Evolutionary conservation across 2,113 vertebrate species (phyloP), one percentile per base, ranked within the genome.

Genomic region (Eclectus roratus): DNA sequence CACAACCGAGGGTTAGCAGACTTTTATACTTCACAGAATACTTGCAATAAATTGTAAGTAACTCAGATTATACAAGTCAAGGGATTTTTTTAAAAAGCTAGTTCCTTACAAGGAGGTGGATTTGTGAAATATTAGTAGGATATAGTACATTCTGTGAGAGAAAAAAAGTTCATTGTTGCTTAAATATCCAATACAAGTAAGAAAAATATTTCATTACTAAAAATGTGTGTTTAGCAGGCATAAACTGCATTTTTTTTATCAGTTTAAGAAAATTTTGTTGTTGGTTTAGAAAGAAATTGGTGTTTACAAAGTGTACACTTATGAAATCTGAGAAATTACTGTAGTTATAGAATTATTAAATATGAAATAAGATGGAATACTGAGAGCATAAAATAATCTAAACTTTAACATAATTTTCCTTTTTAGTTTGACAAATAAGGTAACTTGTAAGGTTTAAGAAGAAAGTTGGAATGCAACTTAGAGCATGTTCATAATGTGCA

Each of bases 401-500:
- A 98, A 98, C 97, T 97, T 98, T 97, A 98, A 98, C 97, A 97
- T 98, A 97, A 98, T 97, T 98, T 97, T 97, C 91, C 60, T 97
- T 98, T 98, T 98, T 97, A 97, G 96, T 98, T 98, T 98, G 97
- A 98, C 95, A 97, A 97, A 96, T 98, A 97, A 98, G 97, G 96
- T 98, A 97, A 98, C 97, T 98, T 97, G 96, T 98, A 98, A 98
- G 98, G 96, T 98, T 98, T 98, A 98, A 98, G 97, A 97, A 98
- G 98, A 98, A 98, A 98, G 98, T 98, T 98, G 98, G 98, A 99
- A 99, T 99, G 99, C 98, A 98, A 97, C 87, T 97, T 98, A 98
- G 98, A 98, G 99, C 99, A 99, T 99, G 99, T 98, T 99, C 98
- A 98, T 98, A 98, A 98, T 98, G 98, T 99, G 98, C 99, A 98